Evolutionary conservation across 2,888 invertebrate genomes (phyloP).

Genomic region (Hylaea fasciaria): DNA sequence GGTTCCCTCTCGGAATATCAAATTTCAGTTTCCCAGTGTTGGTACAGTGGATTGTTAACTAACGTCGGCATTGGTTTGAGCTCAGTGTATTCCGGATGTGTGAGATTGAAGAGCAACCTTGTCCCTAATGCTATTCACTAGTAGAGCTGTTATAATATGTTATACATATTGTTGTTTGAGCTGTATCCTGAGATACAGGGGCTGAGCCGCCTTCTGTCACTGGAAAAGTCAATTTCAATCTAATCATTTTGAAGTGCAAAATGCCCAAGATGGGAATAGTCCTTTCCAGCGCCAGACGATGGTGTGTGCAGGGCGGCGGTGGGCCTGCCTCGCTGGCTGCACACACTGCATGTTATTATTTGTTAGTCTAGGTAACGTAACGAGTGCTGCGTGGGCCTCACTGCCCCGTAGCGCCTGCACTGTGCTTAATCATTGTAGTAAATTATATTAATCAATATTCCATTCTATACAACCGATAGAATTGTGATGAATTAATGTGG

Average conservation of each 20-base stretch:
- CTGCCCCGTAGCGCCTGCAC: slow-evolving; percentile 49
- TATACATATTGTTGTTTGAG: slow-evolving; percentile 71
- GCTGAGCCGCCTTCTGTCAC: slow-evolving; percentile 48
- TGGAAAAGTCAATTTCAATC: slow-evolving; percentile 48
- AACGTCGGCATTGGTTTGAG: slow-evolving; percentile 59
- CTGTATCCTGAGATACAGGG: slow-evolving; percentile 63
- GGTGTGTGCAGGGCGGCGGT: slow-evolving; percentile 45
- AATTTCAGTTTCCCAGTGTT: slow-evolving; percentile 66
- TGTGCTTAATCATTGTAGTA: slow-evolving; percentile 72
- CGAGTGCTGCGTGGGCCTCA: slow-evolving; percentile 44
- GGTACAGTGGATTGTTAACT: slow-evolving; percentile 67
- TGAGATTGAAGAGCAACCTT: slow-evolving; percentile 65
- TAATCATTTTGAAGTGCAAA: slow-evolving; percentile 59
- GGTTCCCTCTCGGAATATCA: slow-evolving; percentile 59
- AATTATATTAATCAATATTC: slow-evolving; percentile 78
- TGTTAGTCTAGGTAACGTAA: slow-evolving; percentile 69
- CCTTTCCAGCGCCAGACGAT: slow-evolving; percentile 45
- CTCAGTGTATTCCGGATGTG: slow-evolving; percentile 64
- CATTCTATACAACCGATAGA: slow-evolving; percentile 74
- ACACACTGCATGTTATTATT: slow-evolving; percentile 72
- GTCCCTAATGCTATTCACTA: slow-evolving; percentile 78
- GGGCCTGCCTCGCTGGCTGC: slow-evolving; percentile 43
- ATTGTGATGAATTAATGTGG: slow-evolving; percentile 75
- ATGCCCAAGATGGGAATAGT: slow-evolving; percentile 49
- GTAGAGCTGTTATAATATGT: slow-evolving; percentile 75